Conservation (phyloP, 2,888 invertebrate genomes). For the Cephus pygmeus region DNA sequence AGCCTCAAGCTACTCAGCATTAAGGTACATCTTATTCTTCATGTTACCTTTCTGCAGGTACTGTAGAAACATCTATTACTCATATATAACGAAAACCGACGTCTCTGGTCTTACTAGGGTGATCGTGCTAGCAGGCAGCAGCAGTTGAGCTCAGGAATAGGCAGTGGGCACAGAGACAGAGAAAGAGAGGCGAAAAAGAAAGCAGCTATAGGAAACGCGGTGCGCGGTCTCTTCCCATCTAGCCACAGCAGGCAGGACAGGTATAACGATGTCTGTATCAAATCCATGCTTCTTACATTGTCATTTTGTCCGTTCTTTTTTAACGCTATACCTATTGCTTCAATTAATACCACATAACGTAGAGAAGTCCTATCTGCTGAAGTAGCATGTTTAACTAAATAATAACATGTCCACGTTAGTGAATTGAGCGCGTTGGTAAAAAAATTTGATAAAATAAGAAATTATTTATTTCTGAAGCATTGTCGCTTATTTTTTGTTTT, state of each 20-base stretch:
- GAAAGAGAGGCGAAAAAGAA: constrained; percentile 61
- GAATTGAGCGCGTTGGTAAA: neutral
- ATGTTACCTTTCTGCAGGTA: neutral
- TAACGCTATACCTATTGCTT: neutral
- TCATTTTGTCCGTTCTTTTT: constrained; percentile 38
- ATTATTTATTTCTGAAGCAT: neutral
- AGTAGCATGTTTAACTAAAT: neutral
- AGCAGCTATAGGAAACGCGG: constrained; percentile 65
- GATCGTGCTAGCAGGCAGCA: constrained; percentile 44
- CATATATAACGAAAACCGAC: neutral
- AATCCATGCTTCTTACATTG: constrained; percentile 61
- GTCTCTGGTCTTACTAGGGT: constrained; percentile 52
- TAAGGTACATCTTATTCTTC: constrained; percentile 46
- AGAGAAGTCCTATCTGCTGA: neutral
- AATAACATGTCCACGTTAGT: neutral
- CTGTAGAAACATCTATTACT: neutral
- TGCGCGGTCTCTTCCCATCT: constrained; percentile 64
- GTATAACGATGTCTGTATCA: constrained; percentile 67
- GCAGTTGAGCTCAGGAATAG: constrained; percentile 53
- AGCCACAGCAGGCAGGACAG: constrained; percentile 66
- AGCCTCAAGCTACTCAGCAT: constrained; percentile 59
- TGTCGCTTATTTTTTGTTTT: neutral
- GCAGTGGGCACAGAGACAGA: constrained; percentile 53
- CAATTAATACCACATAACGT: neutral
- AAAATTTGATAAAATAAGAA: neutral